Base-by-base conservation (phyloP, 2,888 invertebrate genomes). In the Phanerotoma sp. region DNA sequence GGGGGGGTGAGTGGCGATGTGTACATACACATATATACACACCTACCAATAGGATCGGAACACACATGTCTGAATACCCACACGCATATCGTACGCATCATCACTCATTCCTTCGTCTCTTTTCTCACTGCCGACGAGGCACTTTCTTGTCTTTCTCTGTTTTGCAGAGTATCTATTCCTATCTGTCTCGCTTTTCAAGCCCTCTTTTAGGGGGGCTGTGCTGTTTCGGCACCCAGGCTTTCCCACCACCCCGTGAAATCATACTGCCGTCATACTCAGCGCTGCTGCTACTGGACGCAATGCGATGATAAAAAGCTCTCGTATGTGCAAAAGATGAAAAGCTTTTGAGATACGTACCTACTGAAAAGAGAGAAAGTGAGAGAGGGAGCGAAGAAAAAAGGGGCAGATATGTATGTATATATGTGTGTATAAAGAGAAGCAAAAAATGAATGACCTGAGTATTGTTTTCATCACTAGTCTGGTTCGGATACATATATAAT, bases 291-390 rank as follows among this genome's bases (percentile, higher is more conserved):
- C 66, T 63, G 56, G 66, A 69, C 69, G 71, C 70, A 69, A 70
- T 68, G 70, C 71, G 66, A 72, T 69, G 71, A 73, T 74, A 71
- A 75, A 75, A 73, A 74, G 74, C 71, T 67, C 66, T n/a, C n/a
- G n/a, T n/a, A 71, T 69, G 66, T 69, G 70, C 66, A 66, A 71
- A 71, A 73, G 73, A 72, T 75, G 71, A 74, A 74, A 74, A 75
- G 75, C 74, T 73, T 72, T 74, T 67, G 67, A 68, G 57, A 67
- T 68, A 63, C 56, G 56, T 55, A 51, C 47, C 51, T 60, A 56
- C 54, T 54, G 50, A 59, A 57, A 62, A 57, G 60, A 58, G 55
- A 57, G 33, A 47, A 35, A 48, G 53, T 45, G 54, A 41, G 55
- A 57, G 51, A 13, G 28, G 53, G 51, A 42, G 55, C 33, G 55